These are phyloP conservation scores for Poeciliopsis infans DNA, from an alignment of 2,797 vertebrate genomes.

Conservation along the genomic window DNA sequence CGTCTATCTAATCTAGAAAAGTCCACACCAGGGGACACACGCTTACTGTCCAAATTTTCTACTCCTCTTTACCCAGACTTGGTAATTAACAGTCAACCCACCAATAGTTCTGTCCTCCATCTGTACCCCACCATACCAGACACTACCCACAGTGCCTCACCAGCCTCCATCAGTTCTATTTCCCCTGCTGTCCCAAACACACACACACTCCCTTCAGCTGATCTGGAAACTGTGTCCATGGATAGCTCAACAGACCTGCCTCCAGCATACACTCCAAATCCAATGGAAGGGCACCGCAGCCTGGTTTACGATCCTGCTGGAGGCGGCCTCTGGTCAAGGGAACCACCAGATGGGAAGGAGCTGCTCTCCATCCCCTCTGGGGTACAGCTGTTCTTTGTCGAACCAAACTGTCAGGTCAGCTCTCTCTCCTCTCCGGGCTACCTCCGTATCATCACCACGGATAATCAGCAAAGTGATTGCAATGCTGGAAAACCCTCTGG, in stretches of 20 bases:
- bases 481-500: conserved; percentile 75
- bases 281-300: conserved; percentile 71
- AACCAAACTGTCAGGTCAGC: conserved; percentile 89
- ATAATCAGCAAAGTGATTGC: conserved; percentile 62
- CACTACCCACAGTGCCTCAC: conserved; percentile 34
- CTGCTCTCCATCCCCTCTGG: conserved; percentile 89
- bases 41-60: conserved; percentile 36
- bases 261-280: conserved; percentile 77
- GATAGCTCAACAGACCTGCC: conserved; percentile 61
- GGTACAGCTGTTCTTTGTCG: conserved; percentile 95
- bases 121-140: conserved; percentile 83
- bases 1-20: conserved; percentile 81
- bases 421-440: conserved; percentile 91
- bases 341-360: conserved; percentile 79
- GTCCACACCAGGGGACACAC: conserved; percentile 21
- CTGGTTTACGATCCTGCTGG: conserved; percentile 49
- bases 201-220: conserved; percentile 47
- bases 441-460: conserved; percentile 86
- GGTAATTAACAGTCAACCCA: conserved; percentile 33
- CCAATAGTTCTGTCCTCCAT: conserved; percentile 45
- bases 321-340: conserved; percentile 38
- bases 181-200: conserved; percentile 64
- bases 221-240: conserved; percentile 44
- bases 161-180: conserved; percentile 38
- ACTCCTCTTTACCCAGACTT: conserved; percentile 64